phyloP scores from a whole-genome alignment of 2,113 vertebrate species.

The Nerophis lumbriciformis region DNA sequence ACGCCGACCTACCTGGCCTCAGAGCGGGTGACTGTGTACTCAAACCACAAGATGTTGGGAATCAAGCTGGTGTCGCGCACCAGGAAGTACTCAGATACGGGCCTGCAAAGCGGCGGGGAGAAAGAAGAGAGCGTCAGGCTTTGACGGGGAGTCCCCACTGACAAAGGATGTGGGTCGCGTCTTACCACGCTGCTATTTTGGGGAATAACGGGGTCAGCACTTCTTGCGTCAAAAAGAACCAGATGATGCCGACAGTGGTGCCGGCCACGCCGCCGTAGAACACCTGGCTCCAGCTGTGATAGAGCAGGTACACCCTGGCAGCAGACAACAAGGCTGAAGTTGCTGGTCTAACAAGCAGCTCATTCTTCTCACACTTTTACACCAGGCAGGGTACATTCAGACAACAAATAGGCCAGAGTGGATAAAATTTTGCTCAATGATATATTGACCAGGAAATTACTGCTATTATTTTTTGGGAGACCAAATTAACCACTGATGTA shows the following conservation, averaged over 20 bases:
- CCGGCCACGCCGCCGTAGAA: slow-evolving; percentile 87
- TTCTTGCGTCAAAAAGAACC: slow-evolving; percentile 97
- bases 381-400: not conserved
- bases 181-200: slow-evolving; percentile 96
- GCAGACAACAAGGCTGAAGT: not conserved
- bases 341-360: not conserved
- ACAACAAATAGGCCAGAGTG: too few species aligned
- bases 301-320: slow-evolving; percentile 91
- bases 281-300: slow-evolving; percentile 97
- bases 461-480: too few species aligned
- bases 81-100: slow-evolving; percentile 95
- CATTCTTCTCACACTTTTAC: too few species aligned
- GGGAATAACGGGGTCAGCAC: slow-evolving; percentile 95
- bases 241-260: slow-evolving; percentile 82
- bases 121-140: slow-evolving; percentile 3
- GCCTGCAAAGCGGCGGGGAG: slow-evolving; percentile 69
- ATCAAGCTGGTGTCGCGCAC: slow-evolving; percentile 98
- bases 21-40: slow-evolving; percentile 96
- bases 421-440: too few species aligned
- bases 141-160: slow-evolving; percentile 13
- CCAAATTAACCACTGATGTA: too few species aligned
- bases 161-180: slow-evolving; percentile 32
- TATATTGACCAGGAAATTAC: too few species aligned
- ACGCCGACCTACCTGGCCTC: slow-evolving; percentile 86
- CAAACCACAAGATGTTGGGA: slow-evolving; percentile 98